Base-by-base conservation (phyloP, 2,113 vertebrate species). In the Alligator sinensis region DNA sequence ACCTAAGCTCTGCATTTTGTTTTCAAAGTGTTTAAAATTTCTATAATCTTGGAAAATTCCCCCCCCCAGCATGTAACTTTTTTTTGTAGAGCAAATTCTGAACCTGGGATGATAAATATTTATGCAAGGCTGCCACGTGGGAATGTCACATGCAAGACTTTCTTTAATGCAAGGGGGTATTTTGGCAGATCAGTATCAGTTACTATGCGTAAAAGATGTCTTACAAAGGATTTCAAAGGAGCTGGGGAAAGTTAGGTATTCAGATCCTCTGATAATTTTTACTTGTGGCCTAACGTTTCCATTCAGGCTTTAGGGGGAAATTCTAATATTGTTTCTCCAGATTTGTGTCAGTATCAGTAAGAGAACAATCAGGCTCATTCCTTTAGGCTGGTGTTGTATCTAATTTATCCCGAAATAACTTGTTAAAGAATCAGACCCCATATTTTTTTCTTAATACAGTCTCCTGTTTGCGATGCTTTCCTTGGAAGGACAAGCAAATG, bases 1-100 rank as follows among this genome's bases (percentile, higher is more conserved):
- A 85, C 79, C 90, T 94, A 95, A 82, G 61, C 80, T 92, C 68
- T 77, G 68, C 59, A 6, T 84, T 94, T 91, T 94, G 84, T 80
- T 82, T 66, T 72, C 84, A 79, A 82, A 55, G 38, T 17, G 85
- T 86, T 88, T 38, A 60, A 57, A 92, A 88, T 94, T 95, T 95
- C 84, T 68, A 54, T 82, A 77, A 78, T 63, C 68, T 68, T 1
- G 22, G 19, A 88, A 88, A 84, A 47, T 77, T 92, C 59, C 59
- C 76, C 66, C 68, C 68, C 59, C 1, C 64, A 30, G 64, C 79
- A n/a, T 1, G 3, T 30, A 86, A 60, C 21, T 82, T 3, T 55
- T 82, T 84, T n/a, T 91, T 88, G 84, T 81, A 59, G 77, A 82
- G 59, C 9, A 77, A 87, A 28, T 84, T 18, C 21, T 55, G 0